Percentiles rank a stretch among this genome's conserved stretches.
Conservation (phyloP, 2,113 vertebrate genomes). For the Bubo bubo region DNA sequence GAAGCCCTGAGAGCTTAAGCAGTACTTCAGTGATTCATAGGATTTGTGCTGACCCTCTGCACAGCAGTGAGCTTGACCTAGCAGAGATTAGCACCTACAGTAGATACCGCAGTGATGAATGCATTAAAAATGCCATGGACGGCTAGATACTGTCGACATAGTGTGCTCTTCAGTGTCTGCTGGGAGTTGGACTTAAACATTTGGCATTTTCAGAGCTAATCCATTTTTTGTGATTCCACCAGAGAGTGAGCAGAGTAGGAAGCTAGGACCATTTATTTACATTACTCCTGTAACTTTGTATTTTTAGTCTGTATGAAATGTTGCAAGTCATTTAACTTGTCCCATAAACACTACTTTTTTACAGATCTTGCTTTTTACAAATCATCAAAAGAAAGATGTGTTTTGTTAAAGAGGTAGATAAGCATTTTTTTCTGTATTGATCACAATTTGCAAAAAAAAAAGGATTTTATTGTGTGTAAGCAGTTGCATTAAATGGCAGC, state of each 20-base stretch:
- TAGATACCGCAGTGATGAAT: rapidly evolving
- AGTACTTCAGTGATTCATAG: background rate
- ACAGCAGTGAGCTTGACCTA: background rate
- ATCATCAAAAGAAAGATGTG: background rate
- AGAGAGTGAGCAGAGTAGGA: background rate
- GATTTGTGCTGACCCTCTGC: background rate
- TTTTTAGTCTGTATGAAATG: slow-evolving; percentile 1
- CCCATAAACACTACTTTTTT: background rate
- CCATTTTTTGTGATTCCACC: background rate
- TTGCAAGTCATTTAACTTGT: background rate
- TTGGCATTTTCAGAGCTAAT: background rate
- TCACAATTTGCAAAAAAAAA: background rate
- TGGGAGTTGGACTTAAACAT: background rate
- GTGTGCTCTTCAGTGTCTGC: background rate
- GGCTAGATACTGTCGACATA: background rate
- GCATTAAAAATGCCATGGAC: rapidly evolving
- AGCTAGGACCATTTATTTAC: background rate
- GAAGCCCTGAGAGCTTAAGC: background rate
- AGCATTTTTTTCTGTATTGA: background rate
- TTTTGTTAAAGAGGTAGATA: background rate
- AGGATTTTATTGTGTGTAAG: background rate
- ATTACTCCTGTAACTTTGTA: background rate
- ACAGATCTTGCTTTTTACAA: background rate
- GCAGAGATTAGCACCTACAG: background rate
- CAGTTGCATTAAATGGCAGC: background rate